Evolutionary conservation across 2,797 vertebrate species (phyloP), one percentile per base, ranked within the genome.

Genomic region (Microcaecilia unicolor): DNA sequence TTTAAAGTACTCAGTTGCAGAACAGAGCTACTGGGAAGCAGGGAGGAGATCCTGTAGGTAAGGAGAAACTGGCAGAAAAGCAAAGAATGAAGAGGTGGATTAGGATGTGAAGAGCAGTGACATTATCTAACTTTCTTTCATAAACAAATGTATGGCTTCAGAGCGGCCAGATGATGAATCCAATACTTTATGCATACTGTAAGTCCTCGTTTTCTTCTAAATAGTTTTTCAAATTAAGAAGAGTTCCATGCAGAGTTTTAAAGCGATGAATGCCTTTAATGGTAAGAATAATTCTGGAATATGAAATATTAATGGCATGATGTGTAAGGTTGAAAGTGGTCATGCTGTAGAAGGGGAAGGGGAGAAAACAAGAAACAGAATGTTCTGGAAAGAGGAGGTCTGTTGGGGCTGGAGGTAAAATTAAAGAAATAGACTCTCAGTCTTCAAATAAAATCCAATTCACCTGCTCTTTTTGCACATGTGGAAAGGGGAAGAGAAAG

Each of bases 181-280:
- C 27, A 7, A 19, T 2, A 4, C 25, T 36, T 48, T 53, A 53
- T 51, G 51, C 10, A 34, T 48, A 33, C 61, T 66, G 66, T 73
- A n/a, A n/a, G 67, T 51, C 22, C 37, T 28, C 25, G 1, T 21
- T 36, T 30, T 10, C 7, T 25, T 15, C 10, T n/a, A n/a, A n/a
- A n/a, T n/a, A n/a, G n/a, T n/a, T n/a, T n/a, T n/a, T n/a, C n/a
- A n/a, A n/a, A n/a, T 4, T 35, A 18, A 21, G 11, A 32, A 10
- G 22, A 30, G 18, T 4, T 22, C 21, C 3, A 2, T 2, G 15
- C 19, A 5, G 2, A 2, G 2, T 37, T 47, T 14, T 11, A 2
- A 7, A 32, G 25, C 20, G 35, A 6, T 20, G 5, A 30, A 14
- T 32, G 27, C 16, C 6, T 33, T 11, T 31, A 14, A 41, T 41